Conservation (phyloP, 30 jellyfish, hydroid and myxozoan species). For the Hydra vulgaris region DNA sequence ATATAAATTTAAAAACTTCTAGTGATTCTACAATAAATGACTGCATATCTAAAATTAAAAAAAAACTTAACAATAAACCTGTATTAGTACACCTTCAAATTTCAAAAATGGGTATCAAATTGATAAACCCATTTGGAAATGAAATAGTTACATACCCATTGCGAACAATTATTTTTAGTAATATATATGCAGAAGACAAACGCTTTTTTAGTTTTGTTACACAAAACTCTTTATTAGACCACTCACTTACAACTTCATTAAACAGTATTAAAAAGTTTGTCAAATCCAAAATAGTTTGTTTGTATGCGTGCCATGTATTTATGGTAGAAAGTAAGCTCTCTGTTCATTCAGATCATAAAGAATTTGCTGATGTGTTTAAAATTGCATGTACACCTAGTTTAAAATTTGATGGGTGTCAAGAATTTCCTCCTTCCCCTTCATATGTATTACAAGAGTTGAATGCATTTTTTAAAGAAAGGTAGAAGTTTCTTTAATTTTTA, state of each 20-base stretch:
- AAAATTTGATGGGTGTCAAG: conserved; percentile 28
- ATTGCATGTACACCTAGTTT: conserved; percentile 28
- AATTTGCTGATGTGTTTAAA: conserved; percentile 35
- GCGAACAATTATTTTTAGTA: conserved; percentile 41
- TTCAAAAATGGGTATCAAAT: conserved; percentile 37
- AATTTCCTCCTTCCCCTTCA: conserved; percentile 48
- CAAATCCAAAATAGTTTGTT: background rate
- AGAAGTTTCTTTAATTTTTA: background rate
- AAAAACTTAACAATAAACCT: conserved; percentile 8
- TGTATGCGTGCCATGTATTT: conserved; percentile 62
- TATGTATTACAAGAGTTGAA: conserved; percentile 26
- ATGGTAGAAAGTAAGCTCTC: conserved; percentile 49
- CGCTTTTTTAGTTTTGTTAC: conserved; percentile 69
- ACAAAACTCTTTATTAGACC: conserved; percentile 24
- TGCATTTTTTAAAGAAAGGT: conserved; percentile 29
- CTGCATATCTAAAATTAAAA: conserved; percentile 29
- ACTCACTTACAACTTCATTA: conserved; percentile 6
- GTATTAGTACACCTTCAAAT: conserved; percentile 23
- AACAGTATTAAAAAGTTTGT: background rate
- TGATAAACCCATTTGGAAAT: conserved; percentile 23
- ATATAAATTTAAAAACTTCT: conserved; percentile 28
- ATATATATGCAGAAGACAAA: conserved; percentile 59
- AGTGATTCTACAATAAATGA: conserved; percentile 37
- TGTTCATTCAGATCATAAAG: conserved; percentile 36
- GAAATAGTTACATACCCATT: conserved; percentile 49